These are phyloP conservation scores for Macrocentrus cingulum DNA, from an alignment of 1,140 invertebrate genomes.

Conservation along the genomic window DNA sequence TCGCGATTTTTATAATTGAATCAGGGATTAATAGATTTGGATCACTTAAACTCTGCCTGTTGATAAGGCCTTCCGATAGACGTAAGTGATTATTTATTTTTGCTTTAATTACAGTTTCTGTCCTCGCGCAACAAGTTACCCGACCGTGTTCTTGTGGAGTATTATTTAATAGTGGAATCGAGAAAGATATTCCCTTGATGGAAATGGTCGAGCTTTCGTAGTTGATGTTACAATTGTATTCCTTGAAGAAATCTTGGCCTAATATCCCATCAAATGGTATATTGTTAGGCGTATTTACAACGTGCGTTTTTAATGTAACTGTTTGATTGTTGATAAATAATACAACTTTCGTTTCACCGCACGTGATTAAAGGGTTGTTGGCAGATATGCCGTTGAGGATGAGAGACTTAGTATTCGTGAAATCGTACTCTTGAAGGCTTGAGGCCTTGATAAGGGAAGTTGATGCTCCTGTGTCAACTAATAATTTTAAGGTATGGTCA, in stretches of 20 bases:
- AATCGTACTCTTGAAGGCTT: slow-evolving; percentile 5
- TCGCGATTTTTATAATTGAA: too few species aligned
- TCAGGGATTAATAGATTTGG: too few species aligned
- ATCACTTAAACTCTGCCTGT: too few species aligned
- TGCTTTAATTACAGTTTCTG: too few species aligned
- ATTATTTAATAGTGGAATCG: slow-evolving; percentile 9
- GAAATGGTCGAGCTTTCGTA: neutral
- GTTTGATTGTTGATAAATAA: slow-evolving; percentile 13
- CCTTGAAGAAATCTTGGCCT: slow-evolving; percentile 7
- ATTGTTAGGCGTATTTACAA: slow-evolving; percentile 19
- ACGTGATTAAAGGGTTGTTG: slow-evolving; percentile 9
- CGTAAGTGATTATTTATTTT: too few species aligned
- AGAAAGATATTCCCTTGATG: neutral
- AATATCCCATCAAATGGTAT: slow-evolving; percentile 23
- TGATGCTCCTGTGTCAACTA: slow-evolving; percentile 25
- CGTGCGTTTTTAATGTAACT: slow-evolving; percentile 5
- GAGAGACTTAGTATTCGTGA: slow-evolving; percentile 13
- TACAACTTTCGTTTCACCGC: too few species aligned
- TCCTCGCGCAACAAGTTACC: too few species aligned
- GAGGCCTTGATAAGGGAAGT: slow-evolving; percentile 17
- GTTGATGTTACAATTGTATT: slow-evolving; percentile 1
- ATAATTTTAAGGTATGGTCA: slow-evolving; percentile 21
- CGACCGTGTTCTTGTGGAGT: too few species aligned
- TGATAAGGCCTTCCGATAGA: too few species aligned
- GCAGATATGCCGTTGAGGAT: slow-evolving; percentile 20